These are phyloP conservation scores for Pseudanteris insignis DNA, from an alignment of 2,888 invertebrate genomes.

Conservation along the genomic window DNA sequence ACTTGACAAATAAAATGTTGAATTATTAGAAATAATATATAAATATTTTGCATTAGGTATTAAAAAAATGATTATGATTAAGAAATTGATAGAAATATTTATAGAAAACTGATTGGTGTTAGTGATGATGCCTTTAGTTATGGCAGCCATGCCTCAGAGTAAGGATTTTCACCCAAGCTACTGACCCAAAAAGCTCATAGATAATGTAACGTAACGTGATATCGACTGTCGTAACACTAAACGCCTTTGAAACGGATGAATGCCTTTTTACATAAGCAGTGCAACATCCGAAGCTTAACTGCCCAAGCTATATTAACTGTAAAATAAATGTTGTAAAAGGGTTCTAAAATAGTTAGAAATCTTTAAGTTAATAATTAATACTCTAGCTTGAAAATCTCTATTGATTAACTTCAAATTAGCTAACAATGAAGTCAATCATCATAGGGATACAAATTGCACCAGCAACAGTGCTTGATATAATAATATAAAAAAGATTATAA, in stretches of 20 bases:
- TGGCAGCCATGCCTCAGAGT: slow-evolving; percentile 26
- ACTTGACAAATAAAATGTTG: no score
- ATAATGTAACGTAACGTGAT: slow-evolving; percentile 35
- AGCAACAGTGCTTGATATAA: no score
- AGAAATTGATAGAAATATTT: slow-evolving; percentile 42
- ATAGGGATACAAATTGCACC: no score
- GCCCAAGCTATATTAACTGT: slow-evolving; percentile 15
- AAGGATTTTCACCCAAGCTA: slow-evolving; percentile 25
- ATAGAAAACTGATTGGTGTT: slow-evolving; percentile 37
- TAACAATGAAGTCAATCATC: no score
- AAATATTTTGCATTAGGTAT: no score
- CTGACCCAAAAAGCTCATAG: slow-evolving; percentile 38
- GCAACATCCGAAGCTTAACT: slow-evolving; percentile 18
- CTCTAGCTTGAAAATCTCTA: slow-evolving; percentile 27
- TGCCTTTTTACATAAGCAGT: slow-evolving; percentile 34
- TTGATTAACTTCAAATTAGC: no score
- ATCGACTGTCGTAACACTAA: slow-evolving; percentile 20
- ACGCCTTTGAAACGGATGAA: slow-evolving; percentile 36
- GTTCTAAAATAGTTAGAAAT: no score
- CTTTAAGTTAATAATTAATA: no score
- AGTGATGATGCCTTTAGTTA: slow-evolving; percentile 26
- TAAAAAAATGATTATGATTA: slow-evolving; percentile 21
- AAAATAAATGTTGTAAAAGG: no score
- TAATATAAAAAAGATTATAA: no score
- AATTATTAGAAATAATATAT: no score